Conservation (phyloP, 1,140 invertebrate genomes). For the Carcinoscorpius rotundicauda region DNA sequence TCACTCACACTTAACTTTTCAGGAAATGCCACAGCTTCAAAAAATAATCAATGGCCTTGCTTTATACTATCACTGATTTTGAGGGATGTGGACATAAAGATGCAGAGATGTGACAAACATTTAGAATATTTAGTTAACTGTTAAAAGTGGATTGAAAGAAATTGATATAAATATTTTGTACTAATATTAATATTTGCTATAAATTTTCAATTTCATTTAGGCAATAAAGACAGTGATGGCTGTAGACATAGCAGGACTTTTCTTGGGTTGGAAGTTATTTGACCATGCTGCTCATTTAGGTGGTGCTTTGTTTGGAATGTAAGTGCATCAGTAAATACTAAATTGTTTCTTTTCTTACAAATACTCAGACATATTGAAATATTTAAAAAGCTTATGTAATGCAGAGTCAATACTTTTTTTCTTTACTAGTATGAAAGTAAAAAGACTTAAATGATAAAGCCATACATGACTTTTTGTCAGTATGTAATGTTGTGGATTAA, state of each 20-base stretch:
- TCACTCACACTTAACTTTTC: too few species aligned
- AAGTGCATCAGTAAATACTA: slow-evolving; percentile 21
- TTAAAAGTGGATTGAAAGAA: too few species aligned
- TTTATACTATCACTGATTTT: too few species aligned
- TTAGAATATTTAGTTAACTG: too few species aligned
- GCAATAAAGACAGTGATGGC: slow-evolving; percentile 74
- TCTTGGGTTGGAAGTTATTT: slow-evolving; percentile 81
- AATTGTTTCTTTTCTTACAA: slow-evolving; percentile 30
- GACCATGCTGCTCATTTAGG: slow-evolving; percentile 98
- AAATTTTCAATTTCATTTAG: slow-evolving; percentile 38
- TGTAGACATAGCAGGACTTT: slow-evolving; percentile 64
- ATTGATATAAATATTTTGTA: too few species aligned
- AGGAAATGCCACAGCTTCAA: too few species aligned
- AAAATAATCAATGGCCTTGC: too few species aligned
- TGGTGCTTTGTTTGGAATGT: slow-evolving; percentile 84
- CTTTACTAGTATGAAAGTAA: slow-evolving; percentile 6
- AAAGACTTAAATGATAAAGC: background rate
- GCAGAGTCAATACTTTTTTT: slow-evolving; percentile 18
- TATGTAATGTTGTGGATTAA: background rate
- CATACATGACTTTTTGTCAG: background rate
- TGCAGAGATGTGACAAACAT: too few species aligned
- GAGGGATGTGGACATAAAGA: too few species aligned
- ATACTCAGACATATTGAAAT: slow-evolving; percentile 16
- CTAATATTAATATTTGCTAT: too few species aligned
- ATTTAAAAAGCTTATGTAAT: background rate